Evolutionary conservation across 2,888 invertebrate genomes (phyloP), one percentile per base, ranked within the genome.

Genomic region (Zygogramma bicolorata): DNA sequence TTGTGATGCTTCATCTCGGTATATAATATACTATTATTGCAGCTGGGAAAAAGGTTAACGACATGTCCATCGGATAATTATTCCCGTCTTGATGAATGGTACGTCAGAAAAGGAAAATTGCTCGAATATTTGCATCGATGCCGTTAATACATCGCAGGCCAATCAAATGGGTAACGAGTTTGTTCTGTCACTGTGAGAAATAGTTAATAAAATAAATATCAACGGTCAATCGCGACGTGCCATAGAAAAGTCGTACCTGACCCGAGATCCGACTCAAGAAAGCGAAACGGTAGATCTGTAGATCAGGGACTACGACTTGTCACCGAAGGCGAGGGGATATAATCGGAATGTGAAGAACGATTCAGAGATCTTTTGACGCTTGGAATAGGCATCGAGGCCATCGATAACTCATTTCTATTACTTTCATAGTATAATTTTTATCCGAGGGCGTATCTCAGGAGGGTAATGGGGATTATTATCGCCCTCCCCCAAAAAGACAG

Each of bases 161-260:
- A 53, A 53, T 53, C 53, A 53, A 53, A 53, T 53, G 1, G 25
- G 53, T 53, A 22, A 22, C 53, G 53, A 53, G 53, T 53, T 53
- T 27, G 27, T 53, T 25, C 25, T 53, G 53, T 53, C 53, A 53
- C 53, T 53, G 53, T 53, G 53, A 53, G 53, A 53, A 53, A 53
- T 53, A 53, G 53, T 53, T 53, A 53, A 53, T 53, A 53, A 53
- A 53, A 27, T 53, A 53, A 53, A 53, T 53, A 53, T 53, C 27
- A 53, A 53, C 53, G 53, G 53, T 53, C 53, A 53, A 27, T 53
- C 27, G 53, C 25, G 53, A 53, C 53, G 53, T 53, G 53, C 53
- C 25, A n/a, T 27, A 5, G 53, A 7, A 53, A 53, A 53, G 46
- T 46, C 46, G 46, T 46, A 46, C 20, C 46, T 20, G 46, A 46